These are phyloP conservation scores for Drosophila melanosoma DNA, from an alignment of 2,888 invertebrate species.

Conservation along the genomic window DNA sequence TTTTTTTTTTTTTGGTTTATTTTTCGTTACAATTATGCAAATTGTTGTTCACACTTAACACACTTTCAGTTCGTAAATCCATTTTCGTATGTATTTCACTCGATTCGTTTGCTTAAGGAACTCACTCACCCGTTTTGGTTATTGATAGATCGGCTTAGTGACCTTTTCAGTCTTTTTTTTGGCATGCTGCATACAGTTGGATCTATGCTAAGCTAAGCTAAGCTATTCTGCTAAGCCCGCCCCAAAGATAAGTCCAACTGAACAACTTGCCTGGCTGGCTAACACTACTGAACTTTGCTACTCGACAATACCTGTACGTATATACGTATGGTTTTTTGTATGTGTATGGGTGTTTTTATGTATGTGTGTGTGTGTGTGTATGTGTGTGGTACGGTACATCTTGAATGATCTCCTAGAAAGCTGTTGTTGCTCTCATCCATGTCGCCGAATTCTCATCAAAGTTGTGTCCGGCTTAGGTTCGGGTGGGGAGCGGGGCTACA, in stretches of 20 bases:
- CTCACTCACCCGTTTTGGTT: constrained; percentile 67
- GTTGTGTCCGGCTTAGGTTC: constrained; percentile 42
- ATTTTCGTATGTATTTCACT: constrained; percentile 30
- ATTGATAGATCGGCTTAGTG: constrained; percentile 40
- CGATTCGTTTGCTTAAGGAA: constrained; percentile 52
- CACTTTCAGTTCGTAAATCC: constrained; percentile 47
- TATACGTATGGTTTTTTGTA: constrained; percentile 1
- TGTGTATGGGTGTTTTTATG: neutral
- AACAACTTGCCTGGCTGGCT: constrained; percentile 33
- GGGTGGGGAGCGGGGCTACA: constrained; percentile 21
- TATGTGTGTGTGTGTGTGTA: neutral
- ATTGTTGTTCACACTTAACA: constrained; percentile 36
- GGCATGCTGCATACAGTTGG: constrained; percentile 61
- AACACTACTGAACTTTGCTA: constrained; percentile 43
- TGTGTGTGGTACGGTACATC: constrained; percentile 35
- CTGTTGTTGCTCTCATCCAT: constrained; percentile 48
- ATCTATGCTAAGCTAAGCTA: constrained; percentile 53
- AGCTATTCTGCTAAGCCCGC: constrained; percentile 32
- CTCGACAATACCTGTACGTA: constrained; percentile 30
- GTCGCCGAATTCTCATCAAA: constrained; percentile 46
- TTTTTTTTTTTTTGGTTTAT: constrained; percentile 2
- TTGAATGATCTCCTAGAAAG: constrained; percentile 35
- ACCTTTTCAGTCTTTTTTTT: constrained; percentile 32
- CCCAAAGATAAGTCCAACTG: constrained; percentile 41
- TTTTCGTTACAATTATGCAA: neutral